Evolutionary conservation across 2,888 invertebrate genomes (phyloP).

Genomic region (Rhyacophila evoluta): DNA sequence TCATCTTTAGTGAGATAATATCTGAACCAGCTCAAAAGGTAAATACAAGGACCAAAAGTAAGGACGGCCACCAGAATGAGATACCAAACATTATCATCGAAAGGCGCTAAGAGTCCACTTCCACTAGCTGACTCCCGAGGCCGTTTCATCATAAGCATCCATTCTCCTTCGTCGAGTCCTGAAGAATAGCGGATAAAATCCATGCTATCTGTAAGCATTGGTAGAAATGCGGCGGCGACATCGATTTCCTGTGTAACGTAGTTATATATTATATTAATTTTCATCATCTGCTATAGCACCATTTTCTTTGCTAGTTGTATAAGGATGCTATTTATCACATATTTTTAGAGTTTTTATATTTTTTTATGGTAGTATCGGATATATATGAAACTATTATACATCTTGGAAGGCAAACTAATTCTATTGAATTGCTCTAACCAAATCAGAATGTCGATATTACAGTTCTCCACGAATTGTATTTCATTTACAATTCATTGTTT

Average conservation of each 20-base stretch:
- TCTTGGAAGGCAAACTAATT: too few relatives aligned
- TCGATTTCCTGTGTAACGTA: slow-evolving; percentile 84
- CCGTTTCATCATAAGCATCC: slow-evolving; percentile 84
- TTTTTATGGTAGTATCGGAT: too few relatives aligned
- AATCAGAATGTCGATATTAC: too few relatives aligned
- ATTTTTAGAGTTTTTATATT: too few relatives aligned
- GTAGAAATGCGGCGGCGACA: slow-evolving; percentile 82
- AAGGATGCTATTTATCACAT: too few relatives aligned
- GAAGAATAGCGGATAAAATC: slow-evolving; percentile 71
- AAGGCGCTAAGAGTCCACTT: slow-evolving; percentile 86
- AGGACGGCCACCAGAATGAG: slow-evolving; percentile 79
- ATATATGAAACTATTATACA: too few relatives aligned
- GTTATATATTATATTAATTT: too few relatives aligned
- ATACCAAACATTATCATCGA: slow-evolving; percentile 79
- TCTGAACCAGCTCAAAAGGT: slow-evolving; percentile 75
- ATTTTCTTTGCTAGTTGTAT: too few relatives aligned
- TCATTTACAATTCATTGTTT: too few relatives aligned
- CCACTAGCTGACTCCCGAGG: slow-evolving; percentile 86
- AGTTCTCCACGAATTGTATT: too few relatives aligned
- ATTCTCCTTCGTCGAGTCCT: slow-evolving; percentile 79
- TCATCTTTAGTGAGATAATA: slow-evolving; percentile 73
- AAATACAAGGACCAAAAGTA: slow-evolving; percentile 83
- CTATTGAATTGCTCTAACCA: too few relatives aligned
- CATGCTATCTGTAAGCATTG: slow-evolving; percentile 72
- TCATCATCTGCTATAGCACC: too few relatives aligned